Base-by-base conservation (phyloP, 2,797 vertebrate species). In the Alcedo atthis region DNA sequence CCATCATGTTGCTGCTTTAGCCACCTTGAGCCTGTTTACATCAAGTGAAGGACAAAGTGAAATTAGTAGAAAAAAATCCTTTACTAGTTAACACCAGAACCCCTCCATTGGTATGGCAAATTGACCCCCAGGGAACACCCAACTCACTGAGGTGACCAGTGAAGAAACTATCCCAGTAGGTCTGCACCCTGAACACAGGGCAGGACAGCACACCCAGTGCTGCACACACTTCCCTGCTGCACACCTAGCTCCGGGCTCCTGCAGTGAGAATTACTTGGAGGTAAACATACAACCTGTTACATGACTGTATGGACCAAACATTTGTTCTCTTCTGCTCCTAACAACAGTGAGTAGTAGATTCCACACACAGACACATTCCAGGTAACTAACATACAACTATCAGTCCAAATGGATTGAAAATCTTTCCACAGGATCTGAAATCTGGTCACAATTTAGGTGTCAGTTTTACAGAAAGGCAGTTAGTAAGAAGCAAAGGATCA, bases 81-180 rank as follows among this genome's bases (percentile, higher is more conserved):
- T 26, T 49, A 6, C 20, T 15, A 51, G 7, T 57, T 57, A 69
- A 37, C 45, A 82, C 35, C 32, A 54, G 78, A 69, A 55, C 74
- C n/a, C 45, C 40, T 68, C 26, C 15, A 20, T 30, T 32, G 9
- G 10, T 24, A 54, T 19, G 16, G 33, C 32, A 8, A 68, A 15
- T 1, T 24, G 45, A 66, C 26, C 30, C 20, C 8, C 8, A 24
- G 42, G 26, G 20, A 62, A 55, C 21, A 6, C 2, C 14, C 0
- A 2, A 17, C 33, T n/a, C 12, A 26, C 33, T 55, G 26, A 53
- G 62, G 22, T 54, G 53, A 21, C 30, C 12, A 55, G 53, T 5
- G n/a, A 20, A 32, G 8, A 55, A 55, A 55, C 54, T 2, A 14
- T 35, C 37, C 16, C 5, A 26, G 21, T 15, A 33, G 0, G 5